These are phyloP conservation scores for Mellilla xanthometata DNA, from an alignment of 2,888 invertebrate species.

Conservation along the genomic window DNA sequence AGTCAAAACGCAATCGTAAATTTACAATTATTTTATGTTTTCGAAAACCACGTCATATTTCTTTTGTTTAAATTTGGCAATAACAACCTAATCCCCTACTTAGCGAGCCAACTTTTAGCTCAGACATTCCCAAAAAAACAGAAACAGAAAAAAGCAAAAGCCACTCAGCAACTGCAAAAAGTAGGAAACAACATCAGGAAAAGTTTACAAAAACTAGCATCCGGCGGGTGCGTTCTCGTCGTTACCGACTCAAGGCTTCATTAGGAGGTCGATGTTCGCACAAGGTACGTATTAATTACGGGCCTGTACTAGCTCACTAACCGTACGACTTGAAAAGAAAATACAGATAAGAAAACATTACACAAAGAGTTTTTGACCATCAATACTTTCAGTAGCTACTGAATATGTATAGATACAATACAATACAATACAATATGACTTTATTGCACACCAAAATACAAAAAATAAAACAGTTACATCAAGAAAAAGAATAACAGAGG, in stretches of 20 bases:
- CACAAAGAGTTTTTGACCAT: too few relatives aligned
- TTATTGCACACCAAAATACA: too few relatives aligned
- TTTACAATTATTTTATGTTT: too few relatives aligned
- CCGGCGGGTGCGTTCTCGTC: constrained; percentile 16
- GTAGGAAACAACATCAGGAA: constrained; percentile 9
- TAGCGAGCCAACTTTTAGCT: neutral
- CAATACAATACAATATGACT: too few relatives aligned
- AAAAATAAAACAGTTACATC: too few relatives aligned
- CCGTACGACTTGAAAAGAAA: constrained; percentile 47
- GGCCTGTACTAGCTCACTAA: constrained; percentile 70
- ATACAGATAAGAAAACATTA: too few relatives aligned
- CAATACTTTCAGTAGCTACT: too few relatives aligned
- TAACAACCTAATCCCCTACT: neutral
- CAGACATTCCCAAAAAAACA: constrained; percentile 1
- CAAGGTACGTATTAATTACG: constrained; percentile 69
- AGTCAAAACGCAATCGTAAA: too few relatives aligned
- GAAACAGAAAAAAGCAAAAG: neutral
- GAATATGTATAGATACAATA: too few relatives aligned
- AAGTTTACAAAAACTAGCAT: constrained; percentile 12
- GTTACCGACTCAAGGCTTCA: constrained; percentile 28
- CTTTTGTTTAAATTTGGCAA: too few relatives aligned
- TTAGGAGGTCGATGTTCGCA: constrained; percentile 32
- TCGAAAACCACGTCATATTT: too few relatives aligned
- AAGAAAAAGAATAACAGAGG: too few relatives aligned
- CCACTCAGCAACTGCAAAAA: neutral